These are phyloP conservation scores for Catharus fuscescens DNA, from an alignment of 2,113 vertebrate genomes.

Conservation along the genomic window DNA sequence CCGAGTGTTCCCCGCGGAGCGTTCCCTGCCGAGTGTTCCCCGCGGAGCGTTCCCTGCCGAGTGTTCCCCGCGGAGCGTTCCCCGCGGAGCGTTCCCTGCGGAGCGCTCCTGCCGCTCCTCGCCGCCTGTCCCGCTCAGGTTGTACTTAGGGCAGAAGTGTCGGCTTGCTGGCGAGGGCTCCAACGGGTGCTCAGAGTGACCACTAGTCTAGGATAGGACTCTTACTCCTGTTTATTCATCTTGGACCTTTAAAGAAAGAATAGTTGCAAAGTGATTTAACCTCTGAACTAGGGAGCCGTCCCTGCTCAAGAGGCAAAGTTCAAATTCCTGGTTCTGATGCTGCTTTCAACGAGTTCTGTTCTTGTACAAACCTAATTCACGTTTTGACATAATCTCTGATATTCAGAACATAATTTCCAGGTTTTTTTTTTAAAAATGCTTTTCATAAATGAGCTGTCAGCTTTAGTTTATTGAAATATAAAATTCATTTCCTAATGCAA, in stretches of 20 bases:
- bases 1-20: too few relatives aligned
- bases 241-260: not conserved
- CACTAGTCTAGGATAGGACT: too few relatives aligned
- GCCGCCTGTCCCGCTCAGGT: fast-evolving
- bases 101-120: not conserved
- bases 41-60: too few relatives aligned
- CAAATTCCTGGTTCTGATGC: fast-evolving
- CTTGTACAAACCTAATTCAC: not conserved
- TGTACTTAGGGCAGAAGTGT: fast-evolving
- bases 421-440: fast-evolving
- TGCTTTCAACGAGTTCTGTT: fast-evolving
- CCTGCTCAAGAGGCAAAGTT: not conserved
- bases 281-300: not conserved
- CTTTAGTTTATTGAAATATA: not conserved
- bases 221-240: not conserved
- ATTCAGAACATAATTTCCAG: not conserved
- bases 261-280: not conserved
- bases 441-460: fast-evolving
- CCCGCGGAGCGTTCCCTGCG: too few relatives aligned
- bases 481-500: not conserved
- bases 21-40: too few relatives aligned
- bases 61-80: too few relatives aligned
- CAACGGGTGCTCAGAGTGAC: not conserved
- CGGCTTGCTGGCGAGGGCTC: not conserved
- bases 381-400: not conserved